phyloP scores from a whole-genome alignment of 2,113 vertebrate genomes.

The Miniopterus natalensis region DNA sequence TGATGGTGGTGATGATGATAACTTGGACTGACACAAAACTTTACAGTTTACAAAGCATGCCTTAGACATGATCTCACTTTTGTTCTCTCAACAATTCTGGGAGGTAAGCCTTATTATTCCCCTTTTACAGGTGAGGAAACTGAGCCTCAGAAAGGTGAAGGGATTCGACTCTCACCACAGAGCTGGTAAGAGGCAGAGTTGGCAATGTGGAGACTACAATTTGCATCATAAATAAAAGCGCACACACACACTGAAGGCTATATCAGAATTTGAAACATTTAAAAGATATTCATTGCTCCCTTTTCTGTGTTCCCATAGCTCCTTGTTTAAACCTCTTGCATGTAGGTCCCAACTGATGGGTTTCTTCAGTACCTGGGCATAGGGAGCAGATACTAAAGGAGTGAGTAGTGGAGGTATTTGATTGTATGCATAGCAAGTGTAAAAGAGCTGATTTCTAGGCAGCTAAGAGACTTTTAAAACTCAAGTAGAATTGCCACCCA shows the following conservation, averaged over 20 bases:
- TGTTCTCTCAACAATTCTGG: slow-evolving; percentile 64
- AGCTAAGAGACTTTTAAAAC: background rate
- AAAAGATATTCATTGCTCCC: background rate
- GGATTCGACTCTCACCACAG: background rate
- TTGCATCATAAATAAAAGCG: slow-evolving; percentile 41
- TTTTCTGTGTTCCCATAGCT: background rate
- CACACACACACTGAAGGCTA: background rate
- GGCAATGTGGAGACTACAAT: background rate
- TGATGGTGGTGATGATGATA: slow-evolving; percentile 64
- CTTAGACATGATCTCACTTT: slow-evolving; percentile 76
- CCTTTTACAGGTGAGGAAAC: slow-evolving; percentile 73
- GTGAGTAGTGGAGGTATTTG: background rate
- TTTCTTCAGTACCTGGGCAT: background rate
- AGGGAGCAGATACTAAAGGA: background rate
- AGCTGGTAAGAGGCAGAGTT: slow-evolving; percentile 24
- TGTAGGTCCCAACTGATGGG: background rate
- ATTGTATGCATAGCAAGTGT: background rate
- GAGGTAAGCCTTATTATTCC: slow-evolving; percentile 67
- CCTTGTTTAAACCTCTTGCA: background rate
- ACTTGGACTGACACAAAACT: slow-evolving; percentile 36
- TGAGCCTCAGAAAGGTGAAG: slow-evolving; percentile 60
- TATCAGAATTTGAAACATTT: background rate
- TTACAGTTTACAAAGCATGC: slow-evolving; percentile 64
- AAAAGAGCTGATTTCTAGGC: background rate
- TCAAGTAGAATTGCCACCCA: background rate